These are phyloP conservation scores for Tamandua tetradactyla DNA, from an alignment of 2,797 vertebrate species.

Conservation along the genomic window DNA sequence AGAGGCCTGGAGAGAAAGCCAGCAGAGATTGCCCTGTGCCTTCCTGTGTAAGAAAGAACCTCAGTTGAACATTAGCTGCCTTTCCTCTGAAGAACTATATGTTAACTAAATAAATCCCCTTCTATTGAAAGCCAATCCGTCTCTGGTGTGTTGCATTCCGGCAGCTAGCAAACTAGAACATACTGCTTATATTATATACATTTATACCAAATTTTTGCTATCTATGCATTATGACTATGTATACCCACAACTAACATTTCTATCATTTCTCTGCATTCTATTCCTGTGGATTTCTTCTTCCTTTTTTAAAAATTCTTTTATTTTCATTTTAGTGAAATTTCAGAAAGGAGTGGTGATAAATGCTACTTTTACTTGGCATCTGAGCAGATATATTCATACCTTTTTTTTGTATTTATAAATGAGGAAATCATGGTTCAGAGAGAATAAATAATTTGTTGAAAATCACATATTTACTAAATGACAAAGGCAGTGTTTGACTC, in stretches of 20 bases:
- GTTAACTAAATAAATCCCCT: too few relatives aligned
- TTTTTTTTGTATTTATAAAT: neutral
- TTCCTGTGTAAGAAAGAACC: too few relatives aligned
- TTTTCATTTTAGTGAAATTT: slow-evolving; percentile 43
- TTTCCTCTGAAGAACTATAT: too few relatives aligned
- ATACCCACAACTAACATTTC: neutral
- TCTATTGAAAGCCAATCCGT: too few relatives aligned
- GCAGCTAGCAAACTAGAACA: too few relatives aligned
- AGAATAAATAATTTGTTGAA: neutral
- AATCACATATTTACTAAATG: neutral
- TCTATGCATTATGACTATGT: neutral
- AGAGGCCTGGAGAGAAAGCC: too few relatives aligned
- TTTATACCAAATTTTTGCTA: too few relatives aligned
- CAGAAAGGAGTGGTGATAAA: neutral
- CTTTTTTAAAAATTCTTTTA: slow-evolving; percentile 4
- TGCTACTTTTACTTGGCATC: neutral
- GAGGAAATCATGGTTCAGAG: slow-evolving; percentile 25
- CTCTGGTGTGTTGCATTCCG: too few relatives aligned
- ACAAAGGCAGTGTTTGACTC: neutral
- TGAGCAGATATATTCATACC: neutral
- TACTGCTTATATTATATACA: neutral
- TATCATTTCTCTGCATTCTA: neutral
- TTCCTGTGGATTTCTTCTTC: neutral
- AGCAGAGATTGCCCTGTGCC: too few relatives aligned
- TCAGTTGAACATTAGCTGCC: too few relatives aligned